phyloP scores from a whole-genome alignment of 2,888 invertebrate species.

The Neria commutata region DNA sequence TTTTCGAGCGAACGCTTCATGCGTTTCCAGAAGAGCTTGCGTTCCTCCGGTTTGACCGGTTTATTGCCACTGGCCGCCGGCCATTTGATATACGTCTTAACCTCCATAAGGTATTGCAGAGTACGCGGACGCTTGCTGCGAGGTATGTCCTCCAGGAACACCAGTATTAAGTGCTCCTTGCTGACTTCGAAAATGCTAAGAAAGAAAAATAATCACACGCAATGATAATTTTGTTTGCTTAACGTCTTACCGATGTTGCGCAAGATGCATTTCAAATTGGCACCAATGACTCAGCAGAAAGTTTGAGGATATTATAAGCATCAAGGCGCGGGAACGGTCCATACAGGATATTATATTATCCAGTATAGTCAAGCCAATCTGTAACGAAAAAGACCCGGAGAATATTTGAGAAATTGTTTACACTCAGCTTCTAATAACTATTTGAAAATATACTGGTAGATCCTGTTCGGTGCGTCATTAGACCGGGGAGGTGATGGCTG shows the following conservation, averaged over 20 bases:
- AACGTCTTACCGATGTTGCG: conserved; percentile 66
- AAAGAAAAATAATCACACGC: background rate
- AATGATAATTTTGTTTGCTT: background rate
- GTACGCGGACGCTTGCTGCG: conserved; percentile 67
- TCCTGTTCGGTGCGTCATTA: too few relatives aligned
- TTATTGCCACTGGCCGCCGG: conserved; percentile 54
- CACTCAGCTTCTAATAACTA: too few relatives aligned
- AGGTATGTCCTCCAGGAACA: conserved; percentile 71
- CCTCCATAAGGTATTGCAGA: conserved; percentile 70
- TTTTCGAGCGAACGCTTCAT: conserved; percentile 49
- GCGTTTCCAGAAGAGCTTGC: conserved; percentile 60
- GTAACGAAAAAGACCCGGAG: conserved; percentile 15
- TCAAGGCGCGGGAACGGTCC: conserved; percentile 69
- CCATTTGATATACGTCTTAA: conserved; percentile 75
- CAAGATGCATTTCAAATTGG: conserved; percentile 74
- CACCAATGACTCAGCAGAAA: conserved; percentile 76
- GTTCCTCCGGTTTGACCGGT: conserved; percentile 47
- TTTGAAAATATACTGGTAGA: too few relatives aligned
- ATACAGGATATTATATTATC: conserved; percentile 75
- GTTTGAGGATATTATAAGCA: conserved; percentile 69
- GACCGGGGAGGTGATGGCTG: too few relatives aligned
- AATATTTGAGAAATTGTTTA: background rate
- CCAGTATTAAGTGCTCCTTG: conserved; percentile 68
- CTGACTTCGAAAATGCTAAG: conserved; percentile 67
- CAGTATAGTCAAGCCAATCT: conserved; percentile 71